Evolutionary conservation across 30 jellyfish, hydroid and myxozoan genomes (phyloP).

Genomic region (Pelagia noctiluca): DNA sequence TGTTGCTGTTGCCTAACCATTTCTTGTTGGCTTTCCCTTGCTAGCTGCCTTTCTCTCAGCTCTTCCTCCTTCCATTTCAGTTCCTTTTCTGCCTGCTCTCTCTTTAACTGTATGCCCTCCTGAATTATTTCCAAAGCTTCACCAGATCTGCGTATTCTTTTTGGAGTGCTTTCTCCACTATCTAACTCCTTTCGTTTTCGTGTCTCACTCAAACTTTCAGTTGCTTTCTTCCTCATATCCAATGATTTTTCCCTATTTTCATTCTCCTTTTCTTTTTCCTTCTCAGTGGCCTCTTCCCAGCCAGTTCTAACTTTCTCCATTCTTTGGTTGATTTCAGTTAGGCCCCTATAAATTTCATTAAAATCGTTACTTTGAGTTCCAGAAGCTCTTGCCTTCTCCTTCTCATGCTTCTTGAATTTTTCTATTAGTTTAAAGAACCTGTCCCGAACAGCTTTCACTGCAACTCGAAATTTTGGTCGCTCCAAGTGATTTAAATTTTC

Average conservation of each 20-base stretch:
- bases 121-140: conserved; percentile 24
- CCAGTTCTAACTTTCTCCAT: conserved; percentile 12
- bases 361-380: conserved; percentile 60
- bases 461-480: conserved; percentile 56
- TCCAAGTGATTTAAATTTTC: conserved; percentile 49
- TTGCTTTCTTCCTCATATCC: conserved; percentile 41
- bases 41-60: conserved; percentile 25
- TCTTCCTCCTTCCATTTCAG: not conserved
- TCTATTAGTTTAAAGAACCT: conserved; percentile 53
- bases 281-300: conserved; percentile 22
- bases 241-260: not conserved
- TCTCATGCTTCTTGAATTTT: conserved; percentile 30
- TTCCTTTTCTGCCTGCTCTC: conserved; percentile 17
- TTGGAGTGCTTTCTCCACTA: conserved; percentile 30
- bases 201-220: conserved; percentile 51
- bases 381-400: conserved; percentile 48
- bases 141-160: conserved; percentile 32
- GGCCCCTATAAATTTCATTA: conserved; percentile 46
- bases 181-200: conserved; percentile 47
- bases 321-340: conserved; percentile 17
- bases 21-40: conserved; percentile 52
- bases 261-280: conserved; percentile 31
- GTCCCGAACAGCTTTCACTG: conserved; percentile 64
- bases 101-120: conserved; percentile 42
- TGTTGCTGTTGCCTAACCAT: conserved; percentile 49